A percentile compares a stretch with the other conserved stretches of the same genome.
phyloP scores from a whole-genome alignment of 2,888 invertebrate genomes.

The Bhutanitis thaidina region DNA sequence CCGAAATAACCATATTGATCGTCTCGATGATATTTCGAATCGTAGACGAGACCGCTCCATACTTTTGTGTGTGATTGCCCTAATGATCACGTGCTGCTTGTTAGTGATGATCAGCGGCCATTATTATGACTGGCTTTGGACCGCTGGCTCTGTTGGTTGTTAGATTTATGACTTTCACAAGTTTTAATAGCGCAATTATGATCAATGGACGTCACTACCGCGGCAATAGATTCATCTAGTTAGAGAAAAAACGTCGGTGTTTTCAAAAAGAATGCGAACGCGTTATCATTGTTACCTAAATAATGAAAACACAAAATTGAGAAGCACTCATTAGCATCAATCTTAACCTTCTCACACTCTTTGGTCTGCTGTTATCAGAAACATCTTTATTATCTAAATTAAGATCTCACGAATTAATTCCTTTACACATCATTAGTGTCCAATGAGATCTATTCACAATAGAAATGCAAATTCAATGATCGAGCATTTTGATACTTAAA shows the following conservation, averaged over 20 bases:
- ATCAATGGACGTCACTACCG: conserved; percentile 41
- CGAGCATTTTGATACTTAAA: conserved; percentile 57
- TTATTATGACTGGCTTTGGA: conserved; percentile 64
- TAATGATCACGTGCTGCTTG: conserved; percentile 75
- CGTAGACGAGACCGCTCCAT: conserved; percentile 44
- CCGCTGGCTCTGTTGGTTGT: conserved; percentile 47
- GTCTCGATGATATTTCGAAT: conserved; percentile 51
- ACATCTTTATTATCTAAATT: conserved; percentile 56
- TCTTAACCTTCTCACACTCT: conserved; percentile 28
- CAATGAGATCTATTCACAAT: conserved; percentile 54
- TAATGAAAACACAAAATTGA: conserved; percentile 47
- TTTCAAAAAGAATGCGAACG: conserved; percentile 32
- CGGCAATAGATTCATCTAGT: conserved; percentile 28
- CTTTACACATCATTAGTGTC: conserved; percentile 74
- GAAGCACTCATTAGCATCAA: conserved; percentile 59
- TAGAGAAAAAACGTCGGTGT: conserved; percentile 22
- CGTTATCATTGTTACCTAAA: conserved; percentile 27
- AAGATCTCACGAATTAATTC: conserved; percentile 68
- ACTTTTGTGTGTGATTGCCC: conserved; percentile 63
- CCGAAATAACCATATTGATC: conserved; percentile 71
- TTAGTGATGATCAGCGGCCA: conserved; percentile 64
- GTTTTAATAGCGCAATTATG: conserved; percentile 60
- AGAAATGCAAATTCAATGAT: conserved; percentile 69
- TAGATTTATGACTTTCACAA: conserved; percentile 68
- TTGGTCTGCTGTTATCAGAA: conserved; percentile 51